A percentile compares a stretch with the other conserved stretches of the same genome.
phyloP scores from a whole-genome alignment of 37 sponge, comb jelly and placozoan genomes.

The Hormiphora californensis region DNA sequence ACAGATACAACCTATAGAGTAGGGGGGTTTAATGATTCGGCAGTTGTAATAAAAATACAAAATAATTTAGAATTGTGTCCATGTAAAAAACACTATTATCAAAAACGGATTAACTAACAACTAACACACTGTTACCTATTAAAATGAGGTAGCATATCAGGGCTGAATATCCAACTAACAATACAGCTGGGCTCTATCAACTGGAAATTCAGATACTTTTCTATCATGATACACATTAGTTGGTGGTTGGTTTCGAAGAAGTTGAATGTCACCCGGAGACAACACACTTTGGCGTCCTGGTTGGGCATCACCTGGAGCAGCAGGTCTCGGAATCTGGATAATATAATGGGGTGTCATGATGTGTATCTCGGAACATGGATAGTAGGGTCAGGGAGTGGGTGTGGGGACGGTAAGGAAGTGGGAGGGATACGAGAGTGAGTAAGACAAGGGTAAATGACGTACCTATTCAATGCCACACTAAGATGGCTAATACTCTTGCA shows the following conservation, averaged over 20 bases:
- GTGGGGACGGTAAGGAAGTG: too few species aligned
- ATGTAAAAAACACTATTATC: too few species aligned
- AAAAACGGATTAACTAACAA: too few species aligned
- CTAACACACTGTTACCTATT: too few species aligned
- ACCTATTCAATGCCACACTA: constrained; percentile 74
- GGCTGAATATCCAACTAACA: constrained; percentile 40
- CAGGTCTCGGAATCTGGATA: constrained; percentile 19
- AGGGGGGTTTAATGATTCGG: too few species aligned
- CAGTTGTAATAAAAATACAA: too few species aligned
- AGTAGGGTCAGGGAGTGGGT: too few species aligned
- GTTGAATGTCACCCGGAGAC: neutral
- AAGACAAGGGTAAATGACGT: too few species aligned
- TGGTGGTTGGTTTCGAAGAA: constrained; percentile 39
- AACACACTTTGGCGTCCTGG: constrained; percentile 40
- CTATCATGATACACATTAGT: constrained; percentile 44
- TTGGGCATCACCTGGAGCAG: neutral
- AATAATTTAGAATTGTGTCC: too few species aligned
- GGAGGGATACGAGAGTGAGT: too few species aligned
- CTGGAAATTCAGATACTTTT: constrained; percentile 31
- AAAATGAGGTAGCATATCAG: constrained; percentile 35
- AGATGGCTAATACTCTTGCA: constrained; percentile 80
- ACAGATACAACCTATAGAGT: constrained; percentile 7
- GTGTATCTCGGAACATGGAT: too few species aligned
- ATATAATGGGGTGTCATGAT: too few species aligned
- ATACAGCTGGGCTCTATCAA: constrained; percentile 21